These are phyloP conservation scores for Drosophila siamana DNA, from an alignment of 2,888 invertebrate genomes.

Conservation along the genomic window DNA sequence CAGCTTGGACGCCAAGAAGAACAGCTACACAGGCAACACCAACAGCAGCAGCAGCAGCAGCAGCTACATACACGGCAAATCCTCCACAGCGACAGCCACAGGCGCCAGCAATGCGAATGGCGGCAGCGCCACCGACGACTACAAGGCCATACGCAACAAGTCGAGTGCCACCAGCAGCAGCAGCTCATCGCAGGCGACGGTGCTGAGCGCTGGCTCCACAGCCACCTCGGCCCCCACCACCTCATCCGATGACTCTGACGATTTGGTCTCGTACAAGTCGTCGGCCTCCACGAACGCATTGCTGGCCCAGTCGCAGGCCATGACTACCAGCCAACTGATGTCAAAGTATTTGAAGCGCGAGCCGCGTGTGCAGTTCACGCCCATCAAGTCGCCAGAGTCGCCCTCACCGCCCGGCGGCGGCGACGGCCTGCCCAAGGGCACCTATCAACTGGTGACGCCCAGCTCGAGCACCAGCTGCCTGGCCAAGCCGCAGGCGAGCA, in stretches of 20 bases:
- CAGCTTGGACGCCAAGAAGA: conserved; percentile 70
- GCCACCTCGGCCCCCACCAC: conserved; percentile 83
- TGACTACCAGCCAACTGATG: conserved; percentile 85
- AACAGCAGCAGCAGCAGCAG: conserved; percentile 21
- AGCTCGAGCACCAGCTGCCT: conserved; percentile 47
- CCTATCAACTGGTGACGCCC: conserved; percentile 80
- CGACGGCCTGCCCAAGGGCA: conserved; percentile 82
- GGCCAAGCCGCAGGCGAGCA: conserved; percentile 62
- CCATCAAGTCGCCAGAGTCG: conserved; percentile 84
- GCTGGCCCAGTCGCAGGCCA: conserved; percentile 84
- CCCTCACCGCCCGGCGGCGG: conserved; percentile 82
- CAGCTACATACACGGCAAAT: conserved; percentile 63
- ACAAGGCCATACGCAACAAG: conserved; percentile 82
- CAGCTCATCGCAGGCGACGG: conserved; percentile 84
- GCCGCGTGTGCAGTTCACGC: conserved; percentile 84
- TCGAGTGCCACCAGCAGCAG: conserved; percentile 84
- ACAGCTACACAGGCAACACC: conserved; percentile 49
- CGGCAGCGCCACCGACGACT: conserved; percentile 71
- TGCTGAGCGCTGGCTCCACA: conserved; percentile 83
- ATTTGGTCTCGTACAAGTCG: conserved; percentile 83
- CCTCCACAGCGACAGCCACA: too few relatives aligned
- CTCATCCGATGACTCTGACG: conserved; percentile 84
- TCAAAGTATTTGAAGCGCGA: conserved; percentile 84
- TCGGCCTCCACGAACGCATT: conserved; percentile 84
- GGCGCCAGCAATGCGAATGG: conserved; percentile 67